These are phyloP conservation scores for Psittacula derbiana DNA, from an alignment of 2,797 vertebrate species.

Conservation along the genomic window DNA sequence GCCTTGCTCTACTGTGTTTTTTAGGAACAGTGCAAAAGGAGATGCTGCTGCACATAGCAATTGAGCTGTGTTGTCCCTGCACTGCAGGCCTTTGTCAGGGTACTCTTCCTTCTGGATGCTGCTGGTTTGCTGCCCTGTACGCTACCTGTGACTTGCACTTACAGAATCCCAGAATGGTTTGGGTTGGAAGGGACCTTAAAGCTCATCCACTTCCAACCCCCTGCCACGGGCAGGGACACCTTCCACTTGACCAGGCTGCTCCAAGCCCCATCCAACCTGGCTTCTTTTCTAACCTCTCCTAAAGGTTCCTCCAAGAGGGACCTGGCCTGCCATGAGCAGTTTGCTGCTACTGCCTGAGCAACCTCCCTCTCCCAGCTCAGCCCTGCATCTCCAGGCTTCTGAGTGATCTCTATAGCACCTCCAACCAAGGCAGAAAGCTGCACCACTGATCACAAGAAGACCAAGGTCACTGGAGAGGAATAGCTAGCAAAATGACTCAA, in stretches of 20 bases:
- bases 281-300: not conserved
- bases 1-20: not conserved
- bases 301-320: not conserved
- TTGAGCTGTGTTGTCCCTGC: not conserved
- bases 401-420: not conserved
- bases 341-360: not conserved
- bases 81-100: not conserved
- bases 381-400: not conserved
- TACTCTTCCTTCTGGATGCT: not conserved
- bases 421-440: not conserved
- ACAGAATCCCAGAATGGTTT: not conserved
- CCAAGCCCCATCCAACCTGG: not conserved
- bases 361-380: not conserved
- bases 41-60: not conserved
- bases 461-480: not conserved
- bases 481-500: not conserved
- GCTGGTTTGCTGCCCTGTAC: not conserved
- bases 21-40: not conserved
- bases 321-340: rapidly evolving
- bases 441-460: not conserved
- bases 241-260: not conserved
- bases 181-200: not conserved
- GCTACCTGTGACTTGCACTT: not conserved
- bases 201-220: not conserved
- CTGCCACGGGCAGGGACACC: not conserved